Evolutionary conservation across 2,797 vertebrate species (phyloP).

Genomic region (Ibycter americanus): DNA sequence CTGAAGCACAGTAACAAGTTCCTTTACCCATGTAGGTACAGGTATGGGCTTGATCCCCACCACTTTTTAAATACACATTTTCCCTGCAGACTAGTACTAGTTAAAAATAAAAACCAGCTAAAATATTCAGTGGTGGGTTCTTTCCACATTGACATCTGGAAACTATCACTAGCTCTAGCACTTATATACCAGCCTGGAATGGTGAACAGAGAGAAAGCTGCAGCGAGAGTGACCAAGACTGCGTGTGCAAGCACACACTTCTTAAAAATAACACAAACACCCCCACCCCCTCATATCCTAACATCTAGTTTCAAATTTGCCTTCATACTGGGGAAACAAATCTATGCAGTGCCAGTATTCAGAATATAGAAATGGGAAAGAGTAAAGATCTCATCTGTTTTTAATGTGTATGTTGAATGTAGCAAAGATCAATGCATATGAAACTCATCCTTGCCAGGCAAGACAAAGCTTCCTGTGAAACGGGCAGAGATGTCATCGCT

Average conservation of each 20-base stretch:
- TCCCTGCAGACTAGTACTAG: background rate
- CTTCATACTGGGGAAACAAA: background rate
- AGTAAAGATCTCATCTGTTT: background rate
- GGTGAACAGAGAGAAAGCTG: background rate
- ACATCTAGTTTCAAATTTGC: background rate
- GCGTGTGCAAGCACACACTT: background rate
- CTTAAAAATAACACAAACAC: background rate
- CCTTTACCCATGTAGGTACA: background rate
- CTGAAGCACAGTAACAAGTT: background rate
- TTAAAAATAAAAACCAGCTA: background rate
- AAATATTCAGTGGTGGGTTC: background rate
- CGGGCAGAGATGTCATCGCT: fast-evolving
- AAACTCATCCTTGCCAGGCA: background rate
- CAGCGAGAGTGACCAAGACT: background rate
- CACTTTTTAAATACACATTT: background rate
- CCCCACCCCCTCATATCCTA: background rate
- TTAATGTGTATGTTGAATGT: fast-evolving
- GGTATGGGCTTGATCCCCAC: background rate
- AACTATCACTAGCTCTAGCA: background rate
- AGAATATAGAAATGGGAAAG: background rate
- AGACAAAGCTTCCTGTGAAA: background rate
- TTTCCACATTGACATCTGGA: background rate
- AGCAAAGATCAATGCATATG: background rate
- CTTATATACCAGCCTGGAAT: background rate
- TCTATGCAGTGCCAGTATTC: background rate